Evolutionary conservation across 2,113 vertebrate genomes (phyloP).

Genomic region (Phylloscopus trochiloides): DNA sequence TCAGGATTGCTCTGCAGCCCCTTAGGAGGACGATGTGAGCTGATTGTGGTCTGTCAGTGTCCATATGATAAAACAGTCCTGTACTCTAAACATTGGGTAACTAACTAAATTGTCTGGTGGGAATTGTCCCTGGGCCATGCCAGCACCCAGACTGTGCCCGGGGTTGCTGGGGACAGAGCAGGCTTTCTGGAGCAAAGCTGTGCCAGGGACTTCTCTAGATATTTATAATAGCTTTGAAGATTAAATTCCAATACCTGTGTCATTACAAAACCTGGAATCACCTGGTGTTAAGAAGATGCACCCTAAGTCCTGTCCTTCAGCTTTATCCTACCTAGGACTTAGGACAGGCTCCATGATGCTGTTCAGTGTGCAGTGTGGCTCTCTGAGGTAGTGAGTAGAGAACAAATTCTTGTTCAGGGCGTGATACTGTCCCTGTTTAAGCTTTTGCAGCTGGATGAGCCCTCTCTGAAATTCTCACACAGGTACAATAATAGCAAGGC

Average conservation of each 20-base stretch:
- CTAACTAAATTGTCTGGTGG: neutral
- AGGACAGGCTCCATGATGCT: neutral
- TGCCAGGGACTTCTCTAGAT: neutral
- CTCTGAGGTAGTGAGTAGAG: conserved; percentile 48
- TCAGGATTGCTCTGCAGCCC: neutral
- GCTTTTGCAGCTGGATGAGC: neutral
- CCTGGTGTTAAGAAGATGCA: neutral
- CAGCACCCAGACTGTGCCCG: neutral
- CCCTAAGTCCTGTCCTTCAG: neutral
- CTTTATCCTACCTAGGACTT: neutral
- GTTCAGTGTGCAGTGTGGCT: neutral
- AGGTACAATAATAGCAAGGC: neutral
- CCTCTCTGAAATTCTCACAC: neutral
- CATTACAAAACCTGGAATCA: neutral
- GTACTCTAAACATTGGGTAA: neutral
- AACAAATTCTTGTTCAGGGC: neutral
- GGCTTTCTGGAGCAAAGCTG: neutral
- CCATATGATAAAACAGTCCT: neutral
- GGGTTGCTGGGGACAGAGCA: neutral
- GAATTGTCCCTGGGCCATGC: neutral
- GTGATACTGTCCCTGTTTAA: neutral
- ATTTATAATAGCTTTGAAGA: neutral
- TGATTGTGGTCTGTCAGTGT: neutral
- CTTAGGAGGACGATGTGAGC: neutral
- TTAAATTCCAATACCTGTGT: neutral